Percentiles rank a stretch among this genome's conserved stretches.
phyloP scores from a whole-genome alignment of 2,797 vertebrate species.

The Selene dorsalis region DNA sequence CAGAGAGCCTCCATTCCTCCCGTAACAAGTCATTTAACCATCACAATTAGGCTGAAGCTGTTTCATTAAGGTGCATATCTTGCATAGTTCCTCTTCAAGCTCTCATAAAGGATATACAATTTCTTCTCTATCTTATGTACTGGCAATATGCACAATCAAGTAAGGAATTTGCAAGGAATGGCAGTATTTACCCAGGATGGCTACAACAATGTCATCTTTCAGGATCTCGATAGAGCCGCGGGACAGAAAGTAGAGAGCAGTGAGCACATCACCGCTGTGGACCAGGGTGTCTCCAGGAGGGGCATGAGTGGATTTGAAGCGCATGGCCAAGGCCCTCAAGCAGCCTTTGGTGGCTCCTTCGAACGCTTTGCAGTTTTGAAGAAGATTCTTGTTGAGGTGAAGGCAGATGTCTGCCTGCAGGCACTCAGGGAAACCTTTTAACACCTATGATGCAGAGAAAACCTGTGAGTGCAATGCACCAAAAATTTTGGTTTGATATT shows the following conservation, averaged over 20 bases:
- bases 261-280: conserved; percentile 95
- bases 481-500: conserved; percentile 7
- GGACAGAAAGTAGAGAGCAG: conserved; percentile 96
- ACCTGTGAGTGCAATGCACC: conserved; percentile 47
- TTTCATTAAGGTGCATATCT: no score
- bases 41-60: no score
- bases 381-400: conserved; percentile 94
- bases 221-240: conserved; percentile 98
- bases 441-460: conserved; percentile 85
- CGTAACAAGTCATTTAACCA: no score
- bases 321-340: conserved; percentile 96
- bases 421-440: conserved; percentile 99
- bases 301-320: conserved; percentile 96
- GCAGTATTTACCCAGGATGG: conserved; percentile 92
- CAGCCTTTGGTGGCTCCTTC: conserved; percentile 96
- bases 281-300: conserved; percentile 98
- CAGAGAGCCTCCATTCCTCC: no score
- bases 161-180: background rate
- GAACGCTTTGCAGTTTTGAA: conserved; percentile 96
- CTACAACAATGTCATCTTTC: conserved; percentile 97
- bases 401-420: conserved; percentile 99
- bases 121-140: background rate
- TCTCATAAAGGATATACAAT: background rate
- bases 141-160: background rate
- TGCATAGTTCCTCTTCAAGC: background rate